Base-by-base conservation (phyloP, 2,797 vertebrate species). In the Hydrolagus colliei region DNA sequence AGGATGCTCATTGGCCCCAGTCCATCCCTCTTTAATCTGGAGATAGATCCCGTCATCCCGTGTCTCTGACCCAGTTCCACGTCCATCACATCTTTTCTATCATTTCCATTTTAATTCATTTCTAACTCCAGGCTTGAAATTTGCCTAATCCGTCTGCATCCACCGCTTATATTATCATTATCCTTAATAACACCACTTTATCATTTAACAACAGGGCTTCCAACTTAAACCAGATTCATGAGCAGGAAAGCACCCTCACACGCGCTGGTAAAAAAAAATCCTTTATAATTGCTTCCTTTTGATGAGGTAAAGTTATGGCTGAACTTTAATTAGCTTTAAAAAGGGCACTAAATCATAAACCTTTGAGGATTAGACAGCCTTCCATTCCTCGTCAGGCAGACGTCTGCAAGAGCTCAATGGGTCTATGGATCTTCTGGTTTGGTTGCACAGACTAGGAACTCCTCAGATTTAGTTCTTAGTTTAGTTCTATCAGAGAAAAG, bases 141-240 rank as follows among this genome's bases (percentile, higher is more conserved):
- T 41, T 74, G 13, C 27, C 73, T 74, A 35, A 74, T 74, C 52
- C 59, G 10, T 52, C 18, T 78, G 52, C 22, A 78, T 22, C 76
- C 11, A 20, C 76, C 62, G 11, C 52, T 22, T 63, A 11, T 11
- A 59, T 14, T 78, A 78, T 14, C 62, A 78, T 61, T 10, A 61
- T 62, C 61, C 1, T 11, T 62, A n/a, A n/a, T 78, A 61, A 62
- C 62, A 78, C 20, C 6, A 78, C 61, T 20, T 20, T 52, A n/a
- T 77, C 52, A 77, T 78, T 78, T 78, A 78, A 78, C 41, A 78
- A 62, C 76, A 78, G 59, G n/a, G 61, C n/a, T 63, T 27, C 6
- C 1, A 14, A 32, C n/a, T 79, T 65, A 5, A 62, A 65, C 61
- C 77, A 13, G 77, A 52, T 52, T 52, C 41, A 6, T 6, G 41